A percentile compares a stretch with the other conserved stretches of the same genome.
phyloP scores from a whole-genome alignment of 2,113 vertebrate genomes.

The Myodes glareolus region DNA sequence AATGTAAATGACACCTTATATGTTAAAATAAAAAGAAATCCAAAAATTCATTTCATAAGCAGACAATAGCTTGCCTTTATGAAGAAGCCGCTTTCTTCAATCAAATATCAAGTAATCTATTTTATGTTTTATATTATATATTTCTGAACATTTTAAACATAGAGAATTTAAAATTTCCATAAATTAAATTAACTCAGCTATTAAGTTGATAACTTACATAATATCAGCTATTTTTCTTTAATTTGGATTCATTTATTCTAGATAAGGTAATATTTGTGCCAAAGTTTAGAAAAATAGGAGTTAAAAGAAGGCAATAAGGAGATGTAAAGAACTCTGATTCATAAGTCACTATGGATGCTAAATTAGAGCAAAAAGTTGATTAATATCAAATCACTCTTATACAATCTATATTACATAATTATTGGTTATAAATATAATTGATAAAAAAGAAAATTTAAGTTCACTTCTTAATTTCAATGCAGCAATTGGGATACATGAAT shows the following conservation, averaged over 20 bases:
- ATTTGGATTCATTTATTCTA: constrained; percentile 4
- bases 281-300: not conserved
- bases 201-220: constrained; percentile 4
- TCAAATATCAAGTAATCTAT: not conserved
- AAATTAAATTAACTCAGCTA: not conserved
- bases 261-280: not conserved
- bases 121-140: not conserved
- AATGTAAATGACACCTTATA: not conserved
- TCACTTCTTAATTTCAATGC: not conserved
- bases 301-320: not conserved
- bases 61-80: not conserved
- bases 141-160: not conserved
- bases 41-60: not conserved
- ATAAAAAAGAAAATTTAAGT: not conserved
- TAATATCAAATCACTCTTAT: not conserved
- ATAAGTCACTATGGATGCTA: not conserved
- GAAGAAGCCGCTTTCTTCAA: not conserved
- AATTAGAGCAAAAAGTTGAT: not conserved
- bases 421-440: not conserved
- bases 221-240: not conserved
- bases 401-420: not conserved
- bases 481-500: not conserved
- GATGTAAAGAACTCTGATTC: not conserved
- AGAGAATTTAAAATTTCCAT: not conserved
- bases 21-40: not conserved